phyloP scores from a whole-genome alignment of 1,140 invertebrate genomes.

The Drosophila sechellia region DNA sequence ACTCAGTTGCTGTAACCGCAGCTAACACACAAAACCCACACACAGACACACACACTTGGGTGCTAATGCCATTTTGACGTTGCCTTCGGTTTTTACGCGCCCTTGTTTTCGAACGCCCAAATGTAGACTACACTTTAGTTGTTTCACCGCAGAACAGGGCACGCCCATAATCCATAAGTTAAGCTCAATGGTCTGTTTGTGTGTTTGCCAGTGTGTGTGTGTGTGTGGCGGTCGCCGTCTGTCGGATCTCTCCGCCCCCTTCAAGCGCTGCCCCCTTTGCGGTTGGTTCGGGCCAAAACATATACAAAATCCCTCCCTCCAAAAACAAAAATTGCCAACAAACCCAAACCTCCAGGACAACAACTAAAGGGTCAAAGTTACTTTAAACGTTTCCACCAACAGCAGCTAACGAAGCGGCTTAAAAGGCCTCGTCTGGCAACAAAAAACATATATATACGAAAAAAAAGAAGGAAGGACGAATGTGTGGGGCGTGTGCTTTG shows the following conservation, averaged over 20 bases:
- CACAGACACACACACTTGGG: constrained; percentile 21
- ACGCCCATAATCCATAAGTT: constrained; percentile 77
- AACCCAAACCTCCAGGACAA: constrained; percentile 54
- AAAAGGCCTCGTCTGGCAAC: constrained; percentile 16
- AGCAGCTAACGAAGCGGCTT: constrained; percentile 22
- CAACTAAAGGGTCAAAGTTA: constrained; percentile 67
- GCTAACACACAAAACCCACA: constrained; percentile 20
- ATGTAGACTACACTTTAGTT: constrained; percentile 66
- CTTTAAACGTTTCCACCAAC: constrained; percentile 56
- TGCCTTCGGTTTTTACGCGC: constrained; percentile 43
- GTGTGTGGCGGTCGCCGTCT: constrained; percentile 47
- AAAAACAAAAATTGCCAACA: constrained; percentile 42
- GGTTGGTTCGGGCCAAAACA: constrained; percentile 49
- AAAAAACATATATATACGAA: constrained; percentile 6
- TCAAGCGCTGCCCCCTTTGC: constrained; percentile 12
- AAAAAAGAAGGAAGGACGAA: background rate
- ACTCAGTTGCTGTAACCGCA: constrained; percentile 31
- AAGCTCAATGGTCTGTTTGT: constrained; percentile 49
- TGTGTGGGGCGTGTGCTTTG: constrained; percentile 53
- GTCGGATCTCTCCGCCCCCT: constrained; percentile 4
- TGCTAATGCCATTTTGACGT: constrained; percentile 53
- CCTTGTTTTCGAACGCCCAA: constrained; percentile 43
- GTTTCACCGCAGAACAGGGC: constrained; percentile 49
- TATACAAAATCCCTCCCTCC: constrained; percentile 17
- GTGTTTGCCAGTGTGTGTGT: constrained; percentile 26